Percentiles rank a stretch among this genome's conserved stretches.
Evolutionary conservation across 2,113 vertebrate species (phyloP).

Genomic region (Varanus salvator): DNA sequence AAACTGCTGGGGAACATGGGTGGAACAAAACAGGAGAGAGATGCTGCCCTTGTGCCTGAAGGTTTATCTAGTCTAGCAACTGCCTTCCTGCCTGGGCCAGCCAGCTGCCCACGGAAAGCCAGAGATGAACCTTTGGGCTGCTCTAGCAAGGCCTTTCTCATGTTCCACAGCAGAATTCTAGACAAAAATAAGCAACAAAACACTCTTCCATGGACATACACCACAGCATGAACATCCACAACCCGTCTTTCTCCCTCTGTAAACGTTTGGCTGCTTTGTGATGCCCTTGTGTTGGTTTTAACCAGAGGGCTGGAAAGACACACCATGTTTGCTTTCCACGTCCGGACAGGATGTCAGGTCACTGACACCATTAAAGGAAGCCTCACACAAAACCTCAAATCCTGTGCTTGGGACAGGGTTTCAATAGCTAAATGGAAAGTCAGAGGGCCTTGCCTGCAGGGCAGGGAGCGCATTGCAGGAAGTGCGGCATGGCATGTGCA

Average conservation of each 20-base stretch:
- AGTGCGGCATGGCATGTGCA: neutral
- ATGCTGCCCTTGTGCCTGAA: neutral
- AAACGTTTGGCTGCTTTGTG: neutral
- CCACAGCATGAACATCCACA: neutral
- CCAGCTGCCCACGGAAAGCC: no score
- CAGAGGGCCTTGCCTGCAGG: neutral
- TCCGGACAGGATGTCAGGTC: constrained; percentile 28
- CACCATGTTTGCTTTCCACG: neutral
- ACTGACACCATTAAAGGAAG: neutral
- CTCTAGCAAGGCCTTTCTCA: no score
- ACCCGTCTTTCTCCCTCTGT: neutral
- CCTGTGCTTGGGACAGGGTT: neutral
- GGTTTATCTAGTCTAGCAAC: no score
- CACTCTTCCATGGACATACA: neutral
- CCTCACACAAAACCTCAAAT: neutral
- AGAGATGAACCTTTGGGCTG: no score
- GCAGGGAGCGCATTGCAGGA: neutral
- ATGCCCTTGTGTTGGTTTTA: neutral
- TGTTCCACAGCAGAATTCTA: neutral
- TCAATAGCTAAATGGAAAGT: constrained; percentile 8
- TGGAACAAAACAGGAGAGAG: no score
- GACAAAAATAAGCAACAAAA: neutral
- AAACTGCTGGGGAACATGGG: neutral
- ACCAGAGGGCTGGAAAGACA: neutral
- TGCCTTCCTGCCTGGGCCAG: neutral